phyloP scores from a whole-genome alignment of 2,113 vertebrate species.

The Eurystomus gularis region DNA sequence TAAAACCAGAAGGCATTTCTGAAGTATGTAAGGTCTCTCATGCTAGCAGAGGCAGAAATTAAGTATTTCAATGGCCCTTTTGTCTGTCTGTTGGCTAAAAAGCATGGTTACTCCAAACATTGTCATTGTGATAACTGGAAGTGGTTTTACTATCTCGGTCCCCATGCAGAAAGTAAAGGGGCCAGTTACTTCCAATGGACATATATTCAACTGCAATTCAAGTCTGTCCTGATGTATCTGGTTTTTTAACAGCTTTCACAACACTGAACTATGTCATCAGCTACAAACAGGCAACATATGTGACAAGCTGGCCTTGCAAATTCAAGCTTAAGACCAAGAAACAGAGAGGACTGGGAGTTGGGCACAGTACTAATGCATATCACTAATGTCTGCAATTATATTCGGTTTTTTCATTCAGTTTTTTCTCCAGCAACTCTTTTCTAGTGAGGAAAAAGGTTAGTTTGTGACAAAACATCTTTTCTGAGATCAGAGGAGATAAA shows the following conservation, averaged over 20 bases:
- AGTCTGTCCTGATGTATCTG: background rate
- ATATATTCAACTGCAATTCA: fast-evolving
- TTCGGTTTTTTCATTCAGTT: background rate
- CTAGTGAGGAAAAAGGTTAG: background rate
- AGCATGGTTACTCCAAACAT: background rate
- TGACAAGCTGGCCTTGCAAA: background rate
- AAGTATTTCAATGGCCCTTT: background rate
- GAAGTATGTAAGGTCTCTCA: background rate
- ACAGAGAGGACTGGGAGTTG: background rate
- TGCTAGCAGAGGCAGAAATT: background rate
- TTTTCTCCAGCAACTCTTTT: background rate
- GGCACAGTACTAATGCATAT: background rate
- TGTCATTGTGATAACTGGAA: background rate
- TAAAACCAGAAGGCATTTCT: background rate
- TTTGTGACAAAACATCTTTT: slow-evolving; percentile 12
- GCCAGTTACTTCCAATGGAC: background rate
- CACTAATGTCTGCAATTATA: background rate
- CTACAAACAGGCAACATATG: background rate
- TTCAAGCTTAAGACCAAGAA: background rate
- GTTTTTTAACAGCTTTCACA: background rate
- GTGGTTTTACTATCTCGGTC: background rate
- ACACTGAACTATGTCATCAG: background rate
- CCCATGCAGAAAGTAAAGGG: background rate
- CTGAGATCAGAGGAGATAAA: slow-evolving; percentile 2
- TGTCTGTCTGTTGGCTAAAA: background rate